Evolutionary conservation across 1,140 invertebrate species (phyloP).

Genomic region (Gryon sp.): DNA sequence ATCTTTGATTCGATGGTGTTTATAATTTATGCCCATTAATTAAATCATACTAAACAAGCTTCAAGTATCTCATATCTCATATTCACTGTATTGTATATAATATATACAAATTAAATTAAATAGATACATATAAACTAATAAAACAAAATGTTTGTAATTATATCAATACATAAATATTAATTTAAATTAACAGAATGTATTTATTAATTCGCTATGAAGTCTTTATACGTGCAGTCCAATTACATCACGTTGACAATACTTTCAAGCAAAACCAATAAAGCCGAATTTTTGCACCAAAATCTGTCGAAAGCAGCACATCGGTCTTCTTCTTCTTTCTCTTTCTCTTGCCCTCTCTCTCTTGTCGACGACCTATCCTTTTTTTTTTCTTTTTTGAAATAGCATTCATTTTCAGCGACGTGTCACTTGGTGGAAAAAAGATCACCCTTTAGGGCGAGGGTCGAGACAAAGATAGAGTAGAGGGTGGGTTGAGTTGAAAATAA

Average conservation of each 20-base stretch:
- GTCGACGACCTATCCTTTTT: neutral
- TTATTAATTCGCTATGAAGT: too few species aligned
- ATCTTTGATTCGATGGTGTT: too few species aligned
- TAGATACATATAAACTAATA: too few species aligned
- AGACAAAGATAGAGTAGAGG: conserved; percentile 30
- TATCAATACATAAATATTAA: too few species aligned
- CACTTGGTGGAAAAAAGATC: conserved; percentile 9
- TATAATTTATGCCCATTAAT: too few species aligned
- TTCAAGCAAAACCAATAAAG: neutral
- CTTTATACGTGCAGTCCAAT: too few species aligned
- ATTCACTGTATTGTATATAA: too few species aligned
- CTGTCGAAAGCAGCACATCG: neutral
- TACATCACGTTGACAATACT: conserved; percentile 1
- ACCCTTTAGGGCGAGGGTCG: conserved; percentile 25
- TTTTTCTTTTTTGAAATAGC: conserved; percentile 5
- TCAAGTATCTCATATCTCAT: too few species aligned
- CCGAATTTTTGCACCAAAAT: conserved; percentile 1
- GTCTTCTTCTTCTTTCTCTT: neutral
- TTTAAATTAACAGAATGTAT: too few species aligned
- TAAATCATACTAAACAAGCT: too few species aligned
- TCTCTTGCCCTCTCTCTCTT: neutral
- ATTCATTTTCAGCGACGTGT: conserved; percentile 24
- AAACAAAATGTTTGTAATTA: too few species aligned
- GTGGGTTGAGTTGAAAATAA: conserved; percentile 5
- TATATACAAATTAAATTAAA: too few species aligned